Evolutionary conservation across 2,888 invertebrate genomes (phyloP).

Genomic region (Philereme transversata): DNA sequence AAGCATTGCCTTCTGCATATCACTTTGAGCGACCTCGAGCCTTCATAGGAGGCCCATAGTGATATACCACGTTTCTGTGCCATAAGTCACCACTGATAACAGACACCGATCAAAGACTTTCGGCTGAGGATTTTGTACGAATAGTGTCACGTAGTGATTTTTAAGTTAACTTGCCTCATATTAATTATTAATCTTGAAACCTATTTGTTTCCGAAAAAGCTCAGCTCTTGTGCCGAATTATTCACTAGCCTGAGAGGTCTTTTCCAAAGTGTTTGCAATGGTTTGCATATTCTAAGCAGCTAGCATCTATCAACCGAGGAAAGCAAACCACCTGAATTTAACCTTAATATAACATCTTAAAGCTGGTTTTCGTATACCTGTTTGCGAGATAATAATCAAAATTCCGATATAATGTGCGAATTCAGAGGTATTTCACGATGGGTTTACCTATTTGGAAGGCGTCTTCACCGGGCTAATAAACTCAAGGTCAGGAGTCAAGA

Average conservation of each 20-base stretch:
- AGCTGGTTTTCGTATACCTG: neutral
- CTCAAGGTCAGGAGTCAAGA: neutral
- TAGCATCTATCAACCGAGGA: neutral
- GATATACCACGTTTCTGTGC: too few relatives aligned
- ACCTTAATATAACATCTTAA: neutral
- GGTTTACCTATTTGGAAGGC: constrained; percentile 17
- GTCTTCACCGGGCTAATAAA: neutral
- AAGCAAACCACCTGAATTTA: neutral
- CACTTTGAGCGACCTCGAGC: too few relatives aligned
- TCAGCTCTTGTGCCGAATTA: constrained; percentile 14
- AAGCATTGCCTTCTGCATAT: too few relatives aligned
- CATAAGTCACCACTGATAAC: too few relatives aligned
- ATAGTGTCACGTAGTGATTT: too few relatives aligned
- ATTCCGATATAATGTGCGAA: constrained; percentile 15
- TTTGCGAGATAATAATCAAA: constrained; percentile 1
- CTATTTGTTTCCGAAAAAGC: too few relatives aligned
- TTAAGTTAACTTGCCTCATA: too few relatives aligned
- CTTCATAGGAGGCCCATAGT: too few relatives aligned
- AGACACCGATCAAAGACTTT: too few relatives aligned
- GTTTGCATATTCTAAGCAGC: constrained; percentile 30
- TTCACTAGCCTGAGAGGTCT: constrained; percentile 22
- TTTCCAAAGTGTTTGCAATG: constrained; percentile 24
- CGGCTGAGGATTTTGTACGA: too few relatives aligned
- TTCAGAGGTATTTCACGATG: constrained; percentile 11
- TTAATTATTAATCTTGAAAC: too few relatives aligned